Conservation (phyloP, 2,888 invertebrate genomes). For the Aporophyla nigra region DNA sequence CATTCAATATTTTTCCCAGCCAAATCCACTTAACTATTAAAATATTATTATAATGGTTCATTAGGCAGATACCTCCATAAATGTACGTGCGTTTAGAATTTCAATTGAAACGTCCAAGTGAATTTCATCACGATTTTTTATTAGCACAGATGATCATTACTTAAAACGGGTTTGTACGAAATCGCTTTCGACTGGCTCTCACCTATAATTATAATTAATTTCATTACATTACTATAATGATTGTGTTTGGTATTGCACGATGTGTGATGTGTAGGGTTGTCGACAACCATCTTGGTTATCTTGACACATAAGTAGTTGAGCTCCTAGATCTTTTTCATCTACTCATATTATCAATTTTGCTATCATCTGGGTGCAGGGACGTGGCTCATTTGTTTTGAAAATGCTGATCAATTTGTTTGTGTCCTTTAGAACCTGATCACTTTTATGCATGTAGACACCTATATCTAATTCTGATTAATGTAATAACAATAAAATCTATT, state of each 20-base stretch:
- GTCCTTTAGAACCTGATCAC: not conserved
- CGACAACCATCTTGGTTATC: not conserved
- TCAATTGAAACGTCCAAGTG: conserved; percentile 57
- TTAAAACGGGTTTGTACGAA: conserved; percentile 62
- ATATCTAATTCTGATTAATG: not conserved
- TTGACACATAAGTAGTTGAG: not conserved
- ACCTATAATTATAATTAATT: conserved; percentile 84
- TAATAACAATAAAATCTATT: not conserved
- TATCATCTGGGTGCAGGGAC: not conserved
- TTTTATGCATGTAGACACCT: not conserved
- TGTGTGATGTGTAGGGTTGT: conserved; percentile 66
- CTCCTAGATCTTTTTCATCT: not conserved
- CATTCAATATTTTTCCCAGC: not conserved
- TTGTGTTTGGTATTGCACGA: conserved; percentile 78
- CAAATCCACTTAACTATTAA: conserved; percentile 1
- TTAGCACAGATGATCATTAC: conserved; percentile 60
- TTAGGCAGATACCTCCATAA: conserved; percentile 8
- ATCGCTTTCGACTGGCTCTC: conserved; percentile 66
- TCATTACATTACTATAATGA: conserved; percentile 80
- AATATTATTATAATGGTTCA: conserved; percentile 26
- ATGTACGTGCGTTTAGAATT: conserved; percentile 24
- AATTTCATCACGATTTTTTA: conserved; percentile 64
- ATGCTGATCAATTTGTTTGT: not conserved
- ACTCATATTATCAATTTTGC: not conserved
- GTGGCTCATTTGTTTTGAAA: not conserved